Base-by-base conservation (phyloP, 2,797 vertebrate genomes). In the Poliocrania exsul region DNA sequence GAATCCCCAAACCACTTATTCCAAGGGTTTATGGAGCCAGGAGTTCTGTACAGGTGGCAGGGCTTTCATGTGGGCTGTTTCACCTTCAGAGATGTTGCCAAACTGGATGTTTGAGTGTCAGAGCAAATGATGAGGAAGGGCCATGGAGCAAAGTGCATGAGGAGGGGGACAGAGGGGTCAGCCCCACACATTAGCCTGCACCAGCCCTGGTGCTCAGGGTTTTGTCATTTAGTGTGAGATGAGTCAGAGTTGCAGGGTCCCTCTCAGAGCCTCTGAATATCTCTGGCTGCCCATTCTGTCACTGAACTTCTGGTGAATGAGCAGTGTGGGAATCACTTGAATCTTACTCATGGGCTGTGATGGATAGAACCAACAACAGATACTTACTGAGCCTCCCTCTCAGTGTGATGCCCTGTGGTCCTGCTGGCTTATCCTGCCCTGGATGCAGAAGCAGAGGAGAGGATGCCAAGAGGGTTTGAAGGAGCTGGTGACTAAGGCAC, bases 281-380 rank as follows among this genome's bases (percentile, higher is more conserved):
- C 70, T 57, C 74, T 2, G 11, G 33, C 29, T 31, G 54, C 50
- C 18, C 3, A 0, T 10, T 33, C 81, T 62, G 15, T 54, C 9
- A 1, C 47, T 12, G 33, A 21, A 18, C 24, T 92, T 40, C 25
- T 57, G 61, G 25, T 29, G 31, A 73, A 57, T 0, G 0, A 53
- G 19, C 42, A 6, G 42, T 0, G 0, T 5, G 2, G 16, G 31
- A 8, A 10, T 25, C 20, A 58, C 26, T 31, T 0, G 7, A 33
- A 20, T 25, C 40, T 74, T 24, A 16, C 25, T 49, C n/a, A 5
- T 0, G 1, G 53, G 49, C 53, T 86, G 35, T 4, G 10, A 25
- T 0, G 1, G 40, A 7, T 3, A 26, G 28, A 79, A 56, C 18
- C 40, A 51, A 24, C 9, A 24, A 6, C 2, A 33, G 50, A 4